phyloP scores from a whole-genome alignment of 2,888 invertebrate species.

The Agelastica alni region DNA sequence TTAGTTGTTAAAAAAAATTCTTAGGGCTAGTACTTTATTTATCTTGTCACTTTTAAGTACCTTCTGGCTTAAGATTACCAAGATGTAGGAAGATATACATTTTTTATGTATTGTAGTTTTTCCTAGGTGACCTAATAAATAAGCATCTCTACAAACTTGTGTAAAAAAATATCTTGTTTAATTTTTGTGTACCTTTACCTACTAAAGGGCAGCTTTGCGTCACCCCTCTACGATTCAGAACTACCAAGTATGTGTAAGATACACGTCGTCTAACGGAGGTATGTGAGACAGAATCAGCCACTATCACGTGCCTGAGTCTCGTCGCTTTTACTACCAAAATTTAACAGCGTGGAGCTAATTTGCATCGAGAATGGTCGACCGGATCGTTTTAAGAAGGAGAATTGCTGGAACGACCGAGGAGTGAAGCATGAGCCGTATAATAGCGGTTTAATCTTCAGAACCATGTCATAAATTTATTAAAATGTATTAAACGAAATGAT shows the following conservation, averaged over 20 bases:
- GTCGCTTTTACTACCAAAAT: constrained; percentile 50
- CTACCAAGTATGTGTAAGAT: background rate
- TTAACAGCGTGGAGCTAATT: constrained; percentile 54
- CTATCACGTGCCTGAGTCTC: constrained; percentile 47
- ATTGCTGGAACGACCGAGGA: constrained; percentile 48
- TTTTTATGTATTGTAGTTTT: too few relatives aligned
- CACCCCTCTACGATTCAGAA: background rate
- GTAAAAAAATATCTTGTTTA: too few relatives aligned
- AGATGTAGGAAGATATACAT: too few relatives aligned
- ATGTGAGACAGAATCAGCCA: constrained; percentile 15
- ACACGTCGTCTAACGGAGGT: constrained; percentile 7
- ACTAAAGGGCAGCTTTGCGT: too few relatives aligned
- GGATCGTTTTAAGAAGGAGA: constrained; percentile 50
- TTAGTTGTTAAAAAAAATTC: too few relatives aligned
- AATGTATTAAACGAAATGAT: constrained; percentile 56
- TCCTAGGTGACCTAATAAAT: too few relatives aligned
- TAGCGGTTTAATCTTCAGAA: constrained; percentile 54
- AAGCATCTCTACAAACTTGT: too few relatives aligned
- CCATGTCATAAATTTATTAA: constrained; percentile 55
- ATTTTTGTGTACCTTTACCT: too few relatives aligned
- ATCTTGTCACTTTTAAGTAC: too few relatives aligned
- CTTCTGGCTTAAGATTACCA: too few relatives aligned
- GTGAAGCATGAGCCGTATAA: constrained; percentile 54
- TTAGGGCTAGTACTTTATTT: too few relatives aligned
- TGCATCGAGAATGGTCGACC: constrained; percentile 52